Evolutionary conservation across 2,888 invertebrate genomes (phyloP), one percentile per base, ranked within the genome.

Genomic region (Latrodectus hesperus): DNA sequence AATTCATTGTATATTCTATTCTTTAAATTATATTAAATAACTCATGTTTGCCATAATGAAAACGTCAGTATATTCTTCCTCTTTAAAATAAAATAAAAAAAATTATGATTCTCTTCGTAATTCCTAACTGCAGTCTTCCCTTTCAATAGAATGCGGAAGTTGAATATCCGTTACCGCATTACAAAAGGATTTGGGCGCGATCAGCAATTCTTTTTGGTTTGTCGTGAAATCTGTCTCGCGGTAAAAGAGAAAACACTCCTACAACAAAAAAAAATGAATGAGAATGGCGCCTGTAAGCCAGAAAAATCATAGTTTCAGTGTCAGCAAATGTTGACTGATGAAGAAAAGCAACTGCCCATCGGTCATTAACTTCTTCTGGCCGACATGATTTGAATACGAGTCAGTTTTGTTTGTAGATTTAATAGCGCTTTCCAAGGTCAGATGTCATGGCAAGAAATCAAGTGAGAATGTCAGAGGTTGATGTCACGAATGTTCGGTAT

Each of bases 301-400:
- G 38, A 71, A 64, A 80, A n/a, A 80, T 65, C 80, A 73, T 73
- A 73, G 73, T 65, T 67, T 64, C 8, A 14, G 67, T 81, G 81
- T 81, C 81, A 81, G 65, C 53, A n/a, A 71, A 60, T 52, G 79
- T 26, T 71, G 80, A 81, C 72, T 81, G 81, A 81, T 81, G 65
- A 74, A 3, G 67, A 53, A 72, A 49, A 16, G n/a, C 38, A 53
- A 67, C 38, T 16, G 52, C 38, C 65, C 73, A 52, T 16, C 81
- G 81, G 81, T 81, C 81, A 81, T 74, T 81, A 74, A 81, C 74
- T 53, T 81, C 73, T 53, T 16, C n/a, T 0, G 55, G 12, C 55
- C 12, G 12, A 55, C 55, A 55, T 55, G 26, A 22, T 51, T 52
- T 14, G 77, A 77, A 77, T 55, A 14, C 55, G 12, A 55, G 55